A percentile compares a stretch with the other conserved stretches of the same genome.
Conservation (phyloP, 2,113 vertebrate species). For the human region GRCh38 chr11:131584501-131585000, state of each 20-base stretch:
- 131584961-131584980: constrained; percentile 73
- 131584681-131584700: neutral
- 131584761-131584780: neutral
- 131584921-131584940: constrained; percentile 44
- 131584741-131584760: neutral
- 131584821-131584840: neutral
- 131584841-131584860: neutral
- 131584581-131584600: neutral
- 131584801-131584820: neutral
- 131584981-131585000: neutral
- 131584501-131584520: neutral
- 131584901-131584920: neutral
- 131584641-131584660: constrained; percentile 58
- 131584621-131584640: constrained; percentile 65
- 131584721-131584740: neutral
- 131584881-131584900: neutral
- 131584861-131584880: neutral
- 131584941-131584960: constrained; percentile 56
- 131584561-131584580: constrained; percentile 5
- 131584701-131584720: neutral
- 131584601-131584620: constrained; percentile 1
- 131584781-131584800: neutral
- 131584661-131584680: neutral
- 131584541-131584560: neutral
- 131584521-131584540: neutral